Conservation (phyloP, 2,888 invertebrate genomes). For the Cordilura impudica region DNA sequence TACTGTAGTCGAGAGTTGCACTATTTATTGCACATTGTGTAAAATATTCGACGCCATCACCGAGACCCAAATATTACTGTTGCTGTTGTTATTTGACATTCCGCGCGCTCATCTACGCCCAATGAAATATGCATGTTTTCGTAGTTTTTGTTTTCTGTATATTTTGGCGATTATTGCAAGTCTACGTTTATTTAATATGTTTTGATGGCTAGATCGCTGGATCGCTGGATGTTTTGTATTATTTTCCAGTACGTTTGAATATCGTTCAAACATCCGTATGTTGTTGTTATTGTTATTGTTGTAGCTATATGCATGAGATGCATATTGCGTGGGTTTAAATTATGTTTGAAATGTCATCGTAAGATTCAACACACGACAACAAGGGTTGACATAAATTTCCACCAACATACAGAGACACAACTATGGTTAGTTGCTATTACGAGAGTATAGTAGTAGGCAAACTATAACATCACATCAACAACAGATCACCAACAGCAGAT, state of each 20-base stretch:
- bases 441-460: conserved; percentile 57
- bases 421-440: conserved; percentile 44
- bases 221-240: conserved; percentile 35
- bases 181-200: conserved; percentile 49
- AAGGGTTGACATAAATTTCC: conserved; percentile 78
- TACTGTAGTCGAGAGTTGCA: conserved; percentile 48
- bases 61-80: conserved; percentile 58
- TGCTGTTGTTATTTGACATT: conserved; percentile 49
- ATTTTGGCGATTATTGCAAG: conserved; percentile 56
- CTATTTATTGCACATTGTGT: conserved; percentile 62
- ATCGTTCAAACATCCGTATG: conserved; percentile 2
- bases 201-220: conserved; percentile 14
- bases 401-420: conserved; percentile 71
- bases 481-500: conserved; percentile 63
- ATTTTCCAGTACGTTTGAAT: conserved; percentile 50
- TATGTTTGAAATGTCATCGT: conserved; percentile 78
- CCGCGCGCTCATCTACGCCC: conserved; percentile 63
- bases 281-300: conserved; percentile 17
- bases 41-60: conserved; percentile 63
- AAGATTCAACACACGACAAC: conserved; percentile 78
- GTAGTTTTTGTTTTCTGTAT: background rate
- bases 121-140: conserved; percentile 60
- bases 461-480: conserved; percentile 59
- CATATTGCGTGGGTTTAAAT: conserved; percentile 77
- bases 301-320: conserved; percentile 37